Conservation (phyloP, 1,140 invertebrate genomes). For the Drosophila lacertosa region DNA sequence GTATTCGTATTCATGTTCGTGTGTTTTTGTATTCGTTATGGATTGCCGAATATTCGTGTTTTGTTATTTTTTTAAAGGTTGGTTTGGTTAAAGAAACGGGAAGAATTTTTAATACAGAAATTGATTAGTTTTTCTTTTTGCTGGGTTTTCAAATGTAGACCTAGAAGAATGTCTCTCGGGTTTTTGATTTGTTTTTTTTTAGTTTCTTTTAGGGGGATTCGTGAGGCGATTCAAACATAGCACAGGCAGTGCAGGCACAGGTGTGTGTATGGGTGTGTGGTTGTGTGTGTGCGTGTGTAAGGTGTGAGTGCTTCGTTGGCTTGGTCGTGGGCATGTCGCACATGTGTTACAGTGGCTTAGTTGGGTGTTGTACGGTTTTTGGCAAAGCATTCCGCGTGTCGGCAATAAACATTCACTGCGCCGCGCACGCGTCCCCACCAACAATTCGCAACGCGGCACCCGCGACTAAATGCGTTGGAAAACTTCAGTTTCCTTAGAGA, state of each 20-base stretch:
- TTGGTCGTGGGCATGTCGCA: conserved; percentile 23
- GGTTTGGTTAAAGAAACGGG: conserved; percentile 51
- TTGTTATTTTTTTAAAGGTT: conserved; percentile 11
- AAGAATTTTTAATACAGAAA: conserved; percentile 66
- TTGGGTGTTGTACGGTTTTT: conserved; percentile 78
- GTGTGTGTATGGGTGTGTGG: conserved; percentile 9
- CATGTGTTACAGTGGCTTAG: conserved; percentile 63
- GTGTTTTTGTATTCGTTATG: conserved; percentile 61
- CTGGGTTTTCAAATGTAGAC: conserved; percentile 12
- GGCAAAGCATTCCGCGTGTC: conserved; percentile 67
- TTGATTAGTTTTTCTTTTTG: conserved; percentile 54
- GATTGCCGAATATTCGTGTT: conserved; percentile 15
- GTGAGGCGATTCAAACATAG: conserved; percentile 24
- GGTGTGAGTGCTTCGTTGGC: conserved; percentile 15
- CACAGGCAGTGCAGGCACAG: conserved; percentile 49
- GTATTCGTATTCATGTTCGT: conserved; percentile 85
- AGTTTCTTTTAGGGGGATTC: not conserved
- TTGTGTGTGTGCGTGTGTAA: conserved; percentile 17
- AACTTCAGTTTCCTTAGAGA: conserved; percentile 15
- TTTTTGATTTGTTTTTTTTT: not conserved
- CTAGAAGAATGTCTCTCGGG: conserved; percentile 11
- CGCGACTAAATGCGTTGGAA: conserved; percentile 11
- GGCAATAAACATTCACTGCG: conserved; percentile 54
- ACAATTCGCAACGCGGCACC: conserved; percentile 48
- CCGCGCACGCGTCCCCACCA: conserved; percentile 39